Base-by-base conservation (phyloP, 1,140 invertebrate genomes). In the Callitettix versicolor region DNA sequence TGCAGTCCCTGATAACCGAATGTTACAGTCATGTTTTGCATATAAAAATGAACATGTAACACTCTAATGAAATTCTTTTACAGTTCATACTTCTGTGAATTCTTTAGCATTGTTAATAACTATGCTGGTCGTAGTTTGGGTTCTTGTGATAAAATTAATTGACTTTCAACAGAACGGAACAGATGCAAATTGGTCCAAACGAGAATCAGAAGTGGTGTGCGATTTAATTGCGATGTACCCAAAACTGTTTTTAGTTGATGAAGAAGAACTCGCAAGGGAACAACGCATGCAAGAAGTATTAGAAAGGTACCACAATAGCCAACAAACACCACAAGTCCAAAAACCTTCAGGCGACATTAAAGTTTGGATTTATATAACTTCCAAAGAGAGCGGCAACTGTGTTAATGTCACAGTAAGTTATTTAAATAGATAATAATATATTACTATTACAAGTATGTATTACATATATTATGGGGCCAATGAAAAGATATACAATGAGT, bases 341-440 rank as follows among this genome's bases (percentile, higher is more conserved):
- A 83, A 83, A 60, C 78, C 79, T 0, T 85, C 85, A 0, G 87
- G 87, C 0, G 85, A 91, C 65, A 75, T 91, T 20, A 80, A 82
- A 65, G 76, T 88, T n/a, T 89, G 86, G 85, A 79, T 91, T 57
- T 81, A 85, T 64, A 70, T 85, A 1, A 64, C 73, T 12, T 75
- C 68, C 40, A 76, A 64, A 63, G 68, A 73, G 56, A 63, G 65
- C 18, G 79, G 78, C 51, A 71, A 79, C 62, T 79, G 80, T 62
- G 71, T 81, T 12, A 79, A 79, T 63, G 69, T 81, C 14, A 74
- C 78, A 41, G 82, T 84, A 66, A 76, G 75, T 71, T 50, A 24
- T 15, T 12, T n/a, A 18, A 18, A 15, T 1, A 15, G n/a, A 2
- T 24, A 24, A n/a, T 36, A 36, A 36, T n/a, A n/a, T n/a, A n/a